Evolutionary conservation across 2,113 vertebrate species (phyloP), one percentile per base, ranked within the genome.

Genomic region (Thamnophis sirtalis): DNA sequence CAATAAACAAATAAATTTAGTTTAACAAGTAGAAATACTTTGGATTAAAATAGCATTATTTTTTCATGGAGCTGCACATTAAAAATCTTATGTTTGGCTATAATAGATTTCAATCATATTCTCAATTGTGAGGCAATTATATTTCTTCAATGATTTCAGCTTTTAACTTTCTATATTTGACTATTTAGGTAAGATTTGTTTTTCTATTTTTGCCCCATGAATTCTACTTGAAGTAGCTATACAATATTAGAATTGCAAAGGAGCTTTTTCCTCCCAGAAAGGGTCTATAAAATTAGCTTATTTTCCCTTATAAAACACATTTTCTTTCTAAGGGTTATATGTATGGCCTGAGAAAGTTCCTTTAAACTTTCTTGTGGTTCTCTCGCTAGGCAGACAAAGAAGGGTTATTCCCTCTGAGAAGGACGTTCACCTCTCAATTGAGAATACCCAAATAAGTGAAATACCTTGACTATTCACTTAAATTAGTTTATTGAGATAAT

Each of bases 151-250:
- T 92, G 92, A 68, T 91, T 88, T 93, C 9, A 50, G 93, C 91
- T 0, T 95, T 94, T 49, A 92, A 92, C 38, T 95, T 92, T 90
- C 9, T 38, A 84, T 48, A 13, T 1, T 91, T 0, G 0, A 43
- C 87, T 88, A 0, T 48, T 28, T 17, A 58, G 91, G 88, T 94
- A 95, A 89, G 95, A 94, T 93, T 85, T 94, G 94, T 15, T 95
- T 95, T 96, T 92, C 33, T 89, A 92, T 94, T 88, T 80, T 96
- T 95, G 93, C 94, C 89, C 92, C 11, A 55, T 92, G 92, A 94
- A 53, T 94, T 95, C 95, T 92, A 93, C 94, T 94, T 94, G 95
- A 95, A 93, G 92, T 96, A 96, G 93, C 92, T 95, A 95, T 93
- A 86, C 94, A 92, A 91, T 91, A 85, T 87, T 85, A 91, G 94